Conservation (phyloP, 2,113 vertebrate genomes). For the Alethe diademata region DNA sequence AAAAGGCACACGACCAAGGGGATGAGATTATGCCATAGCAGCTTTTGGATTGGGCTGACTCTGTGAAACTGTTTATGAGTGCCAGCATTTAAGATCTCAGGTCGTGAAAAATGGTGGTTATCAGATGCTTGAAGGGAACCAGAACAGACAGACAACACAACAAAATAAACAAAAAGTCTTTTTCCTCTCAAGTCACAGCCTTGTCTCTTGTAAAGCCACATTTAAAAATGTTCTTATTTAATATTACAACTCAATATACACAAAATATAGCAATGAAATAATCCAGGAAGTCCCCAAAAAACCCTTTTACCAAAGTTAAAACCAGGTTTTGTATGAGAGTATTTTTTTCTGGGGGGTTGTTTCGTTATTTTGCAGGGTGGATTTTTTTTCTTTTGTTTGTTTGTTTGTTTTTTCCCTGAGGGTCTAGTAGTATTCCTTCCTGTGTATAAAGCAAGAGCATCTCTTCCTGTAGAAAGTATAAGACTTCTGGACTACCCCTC, state of each 20-base stretch:
- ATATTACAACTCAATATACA: neutral
- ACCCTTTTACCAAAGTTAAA: neutral
- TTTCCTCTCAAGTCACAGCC: neutral
- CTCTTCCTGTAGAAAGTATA: neutral
- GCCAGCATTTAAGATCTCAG: neutral
- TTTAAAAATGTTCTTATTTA: neutral
- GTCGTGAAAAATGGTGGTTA: neutral
- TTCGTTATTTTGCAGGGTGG: neutral
- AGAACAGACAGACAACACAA: neutral
- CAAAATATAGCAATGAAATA: neutral
- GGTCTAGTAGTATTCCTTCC: neutral
- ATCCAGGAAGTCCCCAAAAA: neutral
- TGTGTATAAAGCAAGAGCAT: neutral
- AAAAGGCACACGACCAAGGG: neutral
- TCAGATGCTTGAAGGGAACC: neutral
- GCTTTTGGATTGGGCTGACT: neutral
- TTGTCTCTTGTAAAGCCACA: neutral
- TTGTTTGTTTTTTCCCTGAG: neutral
- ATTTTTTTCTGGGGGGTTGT: neutral
- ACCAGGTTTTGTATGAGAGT: neutral
- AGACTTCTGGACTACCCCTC: neutral
- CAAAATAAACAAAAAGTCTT: neutral
- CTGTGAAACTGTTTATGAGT: neutral
- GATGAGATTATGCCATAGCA: neutral
- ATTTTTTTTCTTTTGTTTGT: neutral